Evolutionary conservation across 1,140 invertebrate genomes (phyloP).

Genomic region (Neodiprion lecontei): DNA sequence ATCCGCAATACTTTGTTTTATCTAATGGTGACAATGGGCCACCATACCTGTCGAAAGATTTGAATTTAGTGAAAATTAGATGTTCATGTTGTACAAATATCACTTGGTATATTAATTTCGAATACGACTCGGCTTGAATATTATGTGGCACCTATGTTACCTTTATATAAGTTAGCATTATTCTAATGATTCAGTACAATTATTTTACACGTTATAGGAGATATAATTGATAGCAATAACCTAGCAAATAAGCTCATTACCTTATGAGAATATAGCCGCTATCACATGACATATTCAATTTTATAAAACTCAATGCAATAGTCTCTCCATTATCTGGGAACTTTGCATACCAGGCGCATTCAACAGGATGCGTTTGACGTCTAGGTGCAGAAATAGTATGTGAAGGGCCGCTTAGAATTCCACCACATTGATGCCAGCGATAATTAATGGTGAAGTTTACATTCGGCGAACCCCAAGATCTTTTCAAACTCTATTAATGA

Average conservation of each 20-base stretch:
- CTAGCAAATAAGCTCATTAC: slow-evolving; percentile 29
- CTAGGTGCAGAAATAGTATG: slow-evolving; percentile 45
- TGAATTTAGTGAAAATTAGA: not conserved
- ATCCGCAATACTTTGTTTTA: slow-evolving; percentile 65
- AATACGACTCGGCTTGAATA: not conserved
- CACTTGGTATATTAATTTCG: not conserved
- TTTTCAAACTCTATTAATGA: not conserved
- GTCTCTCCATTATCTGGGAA: slow-evolving; percentile 59
- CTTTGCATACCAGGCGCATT: slow-evolving; percentile 72
- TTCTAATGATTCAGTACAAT: too few relatives aligned
- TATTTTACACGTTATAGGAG: too few relatives aligned
- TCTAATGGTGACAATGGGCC: slow-evolving; percentile 62
- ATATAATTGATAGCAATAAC: too few relatives aligned
- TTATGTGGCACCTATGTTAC: not conserved
- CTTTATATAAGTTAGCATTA: too few relatives aligned
- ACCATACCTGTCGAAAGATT: slow-evolving; percentile 55
- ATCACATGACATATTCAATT: slow-evolving; percentile 64
- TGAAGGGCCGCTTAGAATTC: slow-evolving; percentile 41
- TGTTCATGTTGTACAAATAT: too few relatives aligned
- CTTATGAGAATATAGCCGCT: slow-evolving; percentile 66
- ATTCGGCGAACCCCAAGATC: not conserved
- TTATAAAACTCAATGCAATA: slow-evolving; percentile 64
- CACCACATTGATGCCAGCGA: slow-evolving; percentile 54
- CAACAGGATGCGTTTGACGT: slow-evolving; percentile 53
- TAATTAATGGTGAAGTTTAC: slow-evolving; percentile 48